Evolutionary conservation across 2,113 vertebrate genomes (phyloP).

Genomic region (Neotragus pygmaeus): DNA sequence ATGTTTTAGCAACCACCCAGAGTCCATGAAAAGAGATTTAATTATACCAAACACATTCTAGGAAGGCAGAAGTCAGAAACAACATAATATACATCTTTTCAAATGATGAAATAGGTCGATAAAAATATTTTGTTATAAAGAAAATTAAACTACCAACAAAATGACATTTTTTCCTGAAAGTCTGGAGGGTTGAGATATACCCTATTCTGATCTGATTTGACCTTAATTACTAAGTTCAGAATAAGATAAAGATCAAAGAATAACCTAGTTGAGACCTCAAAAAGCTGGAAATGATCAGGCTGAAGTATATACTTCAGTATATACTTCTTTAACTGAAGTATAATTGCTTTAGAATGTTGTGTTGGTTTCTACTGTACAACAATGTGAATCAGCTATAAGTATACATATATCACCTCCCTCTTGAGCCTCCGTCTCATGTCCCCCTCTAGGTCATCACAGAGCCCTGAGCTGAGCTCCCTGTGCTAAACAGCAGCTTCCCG

Average conservation of each 20-base stretch:
- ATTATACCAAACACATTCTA: neutral
- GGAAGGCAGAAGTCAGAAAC: constrained; percentile 29
- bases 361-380: neutral
- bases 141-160: neutral
- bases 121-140: neutral
- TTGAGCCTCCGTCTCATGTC: neutral
- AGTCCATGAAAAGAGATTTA: neutral
- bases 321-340: neutral
- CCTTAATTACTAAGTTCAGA: neutral
- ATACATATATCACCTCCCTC: neutral
- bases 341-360: neutral
- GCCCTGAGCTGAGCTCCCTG: neutral
- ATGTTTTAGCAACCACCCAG: neutral
- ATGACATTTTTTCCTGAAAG: neutral
- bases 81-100: neutral
- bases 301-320: too few species aligned
- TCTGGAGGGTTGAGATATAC: neutral
- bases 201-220: neutral
- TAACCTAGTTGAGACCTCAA: neutral
- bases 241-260: neutral
- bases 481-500: neutral
- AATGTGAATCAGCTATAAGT: neutral
- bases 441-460: neutral
- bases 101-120: neutral
- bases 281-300: neutral